Base-by-base conservation (phyloP, 2,888 invertebrate genomes). In the Coelopa pilipes region DNA sequence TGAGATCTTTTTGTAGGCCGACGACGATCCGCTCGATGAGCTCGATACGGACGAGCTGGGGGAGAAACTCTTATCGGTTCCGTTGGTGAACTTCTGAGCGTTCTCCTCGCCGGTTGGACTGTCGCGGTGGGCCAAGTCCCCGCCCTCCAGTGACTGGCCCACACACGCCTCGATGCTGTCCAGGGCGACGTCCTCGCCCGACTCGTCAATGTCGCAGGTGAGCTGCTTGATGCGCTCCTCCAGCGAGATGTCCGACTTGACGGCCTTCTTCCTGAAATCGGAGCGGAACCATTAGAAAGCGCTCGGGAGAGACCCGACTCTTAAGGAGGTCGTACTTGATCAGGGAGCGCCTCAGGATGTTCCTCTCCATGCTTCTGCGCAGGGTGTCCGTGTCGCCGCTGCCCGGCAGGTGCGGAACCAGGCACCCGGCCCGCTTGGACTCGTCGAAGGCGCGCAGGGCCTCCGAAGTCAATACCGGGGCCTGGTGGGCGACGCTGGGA, bases 211-310 rank as follows among this genome's bases (percentile, higher is more conserved):
- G 84, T 95, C 94, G 83, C 95, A 95, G 1, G 96, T 96, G 67
- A 96, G 88, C 83, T 94, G 93, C 65, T 94, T 92, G 78, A 96
- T 95, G 76, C 96, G 91, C 82, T 96, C 96, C 73, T 95, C 94
- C 55, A 96, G 88, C 0, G 95, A 94, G 70, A 94, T 92, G 79
- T 94, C 94, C 15, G 87, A 84, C 78, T 86, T 86, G 19, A 84
- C 82, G 66, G 85, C 82, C 73, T 88, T 88, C 82, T 88, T 88
- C 71, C 88, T 88, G 70, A 5, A 73, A 72, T 19, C 15, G 49
- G 1, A 34, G 13, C 34, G 7, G 34, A 7, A 4, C 34, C 2
- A 7, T 34, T 34, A 34, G n/a, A 21, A n/a, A n/a, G n/a, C 34
- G 34, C 34, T 34, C 34, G 2, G 34, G 34, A 34, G 34, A 34